Base-by-base conservation (phyloP, 2,888 invertebrate genomes). In the Macaria liturata region DNA sequence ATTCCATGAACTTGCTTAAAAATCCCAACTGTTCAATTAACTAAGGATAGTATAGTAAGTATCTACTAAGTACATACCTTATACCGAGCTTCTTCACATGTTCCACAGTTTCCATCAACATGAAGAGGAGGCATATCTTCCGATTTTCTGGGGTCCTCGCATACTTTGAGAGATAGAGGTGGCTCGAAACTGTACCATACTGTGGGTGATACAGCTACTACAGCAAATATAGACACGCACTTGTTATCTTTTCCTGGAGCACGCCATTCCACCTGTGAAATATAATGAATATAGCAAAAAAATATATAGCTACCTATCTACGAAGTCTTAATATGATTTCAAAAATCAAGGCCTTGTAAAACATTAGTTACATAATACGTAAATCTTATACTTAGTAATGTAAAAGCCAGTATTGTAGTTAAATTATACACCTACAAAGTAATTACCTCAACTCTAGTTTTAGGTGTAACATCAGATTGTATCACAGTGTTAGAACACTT, bases 21-120 rank as follows among this genome's bases (percentile, higher is more conserved):
- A 20, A 20, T 20, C 20, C 20, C 20, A 20, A 20, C 20, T 20
- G 2, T 20, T 20, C 20, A 20, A 20, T 20, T 2, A 20, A 20
- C 20, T 20, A 20, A 20, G 20, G 20, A 2, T n/a, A n/a, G n/a
- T n/a, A 20, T 20, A 20, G 20, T 20, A 20, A 62, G 56, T 55
- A 53, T 67, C 39, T 51, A 59, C n/a, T 3, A 40, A 46, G 8
- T 20, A 4, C 6, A 39, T 70, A 90, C 91, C 83, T 85, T 74
- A 68, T 89, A 91, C 56, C 86, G 77, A 0, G 91, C 91, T 50
- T 91, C 88, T 49, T 88, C 88, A 54, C 88, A 88, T 3, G 80
- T 83, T 48, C 72, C 59, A 57, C 91, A 91, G 31, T 54, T 40
- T 49, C 86, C 67, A 31, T 80, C 78, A 9, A 88, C 88, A 57